Conservation (phyloP, 1,140 invertebrate species). For the Hirudo medicinalis region DNA sequence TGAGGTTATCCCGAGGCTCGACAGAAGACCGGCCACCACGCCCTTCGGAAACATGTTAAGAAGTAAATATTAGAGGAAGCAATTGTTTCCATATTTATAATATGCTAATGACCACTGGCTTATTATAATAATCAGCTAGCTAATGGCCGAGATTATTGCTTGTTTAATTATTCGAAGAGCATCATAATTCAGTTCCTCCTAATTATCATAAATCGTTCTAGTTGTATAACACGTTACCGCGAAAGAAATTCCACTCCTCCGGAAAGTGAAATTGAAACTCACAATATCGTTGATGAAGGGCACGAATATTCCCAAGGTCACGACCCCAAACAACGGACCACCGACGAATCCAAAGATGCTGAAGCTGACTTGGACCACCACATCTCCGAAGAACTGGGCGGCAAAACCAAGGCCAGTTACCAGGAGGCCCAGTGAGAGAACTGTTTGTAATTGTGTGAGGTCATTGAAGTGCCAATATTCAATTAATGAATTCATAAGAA, state of each 20-base stretch:
- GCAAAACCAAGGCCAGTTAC: slow-evolving; percentile 33
- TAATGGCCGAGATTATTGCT: too few species aligned
- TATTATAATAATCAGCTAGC: too few species aligned
- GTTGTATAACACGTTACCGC: too few species aligned
- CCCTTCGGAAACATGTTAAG: slow-evolving; percentile 27
- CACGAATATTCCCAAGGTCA: slow-evolving; percentile 33
- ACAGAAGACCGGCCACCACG: slow-evolving; percentile 28
- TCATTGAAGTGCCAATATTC: background rate
- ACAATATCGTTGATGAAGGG: slow-evolving; percentile 35
- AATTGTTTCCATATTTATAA: background rate
- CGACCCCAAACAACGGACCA: slow-evolving; percentile 31
- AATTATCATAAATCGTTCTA: too few species aligned
- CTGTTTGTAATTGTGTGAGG: slow-evolving; percentile 13
- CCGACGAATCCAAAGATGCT: slow-evolving; percentile 36
- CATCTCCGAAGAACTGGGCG: slow-evolving; percentile 27
- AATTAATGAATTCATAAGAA: background rate
- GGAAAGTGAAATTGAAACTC: slow-evolving; percentile 19
- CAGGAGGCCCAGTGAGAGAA: slow-evolving; percentile 29
- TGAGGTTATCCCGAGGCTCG: slow-evolving; percentile 27
- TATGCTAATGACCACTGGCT: too few species aligned
- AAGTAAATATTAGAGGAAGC: background rate
- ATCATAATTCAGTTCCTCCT: too few species aligned
- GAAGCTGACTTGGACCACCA: slow-evolving; percentile 32
- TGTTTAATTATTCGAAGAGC: too few species aligned
- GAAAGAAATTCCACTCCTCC: too few species aligned